A percentile compares a stretch with the other conserved stretches of the same genome.
Conservation (phyloP, 2,888 invertebrate genomes). For the Eurois occulta region DNA sequence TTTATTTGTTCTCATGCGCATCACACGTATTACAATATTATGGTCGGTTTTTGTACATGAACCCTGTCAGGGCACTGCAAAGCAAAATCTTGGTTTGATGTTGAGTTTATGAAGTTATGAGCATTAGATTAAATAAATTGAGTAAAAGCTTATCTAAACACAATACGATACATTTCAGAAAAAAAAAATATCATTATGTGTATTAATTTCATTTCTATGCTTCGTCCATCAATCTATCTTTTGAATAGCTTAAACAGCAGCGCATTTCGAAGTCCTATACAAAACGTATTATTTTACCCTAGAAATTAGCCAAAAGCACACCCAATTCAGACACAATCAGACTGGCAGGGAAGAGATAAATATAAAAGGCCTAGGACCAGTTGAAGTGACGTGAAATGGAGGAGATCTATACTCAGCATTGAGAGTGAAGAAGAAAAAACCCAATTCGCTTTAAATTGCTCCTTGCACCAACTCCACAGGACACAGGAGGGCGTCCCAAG, state of each 20-base stretch:
- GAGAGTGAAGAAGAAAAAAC: too few relatives aligned
- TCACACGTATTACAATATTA: too few relatives aligned
- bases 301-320: background rate
- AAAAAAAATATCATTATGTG: too few relatives aligned
- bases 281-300: background rate
- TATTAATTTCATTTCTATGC: background rate
- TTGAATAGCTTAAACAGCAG: too few relatives aligned
- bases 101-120: too few relatives aligned
- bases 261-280: background rate
- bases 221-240: background rate
- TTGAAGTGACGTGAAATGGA: background rate
- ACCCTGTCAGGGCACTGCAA: too few relatives aligned
- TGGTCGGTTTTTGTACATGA: too few relatives aligned
- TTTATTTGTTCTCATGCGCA: too few relatives aligned
- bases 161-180: too few relatives aligned
- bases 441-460: conserved; percentile 45
- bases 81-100: too few relatives aligned
- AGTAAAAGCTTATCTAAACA: too few relatives aligned
- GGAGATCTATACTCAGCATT: background rate
- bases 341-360: background rate
- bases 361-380: background rate
- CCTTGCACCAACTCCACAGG: conserved; percentile 63
- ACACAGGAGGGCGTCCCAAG: conserved; percentile 73
- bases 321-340: background rate
- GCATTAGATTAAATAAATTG: too few relatives aligned